Base-by-base conservation (phyloP, 23 tunicate species). In the Aplidium turbinatum region DNA sequence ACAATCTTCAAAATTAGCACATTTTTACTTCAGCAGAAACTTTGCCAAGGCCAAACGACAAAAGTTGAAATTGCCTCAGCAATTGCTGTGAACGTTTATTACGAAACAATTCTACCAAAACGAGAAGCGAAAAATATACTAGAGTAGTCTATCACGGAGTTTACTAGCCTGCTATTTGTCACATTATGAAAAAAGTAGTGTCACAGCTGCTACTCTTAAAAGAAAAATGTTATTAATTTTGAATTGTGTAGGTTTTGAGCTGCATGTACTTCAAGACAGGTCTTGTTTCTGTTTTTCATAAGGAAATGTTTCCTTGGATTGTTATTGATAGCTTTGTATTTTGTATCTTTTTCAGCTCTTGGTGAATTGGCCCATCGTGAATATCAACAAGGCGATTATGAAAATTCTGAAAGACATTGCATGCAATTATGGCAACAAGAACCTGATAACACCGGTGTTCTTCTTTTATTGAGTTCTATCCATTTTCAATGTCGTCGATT, bases 371-470 rank as follows among this genome's bases (percentile, higher is more conserved):
- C 99, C 0, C 99, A 94, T 68, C 73, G 95, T n/a, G 99, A 94
- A 82, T 94, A 94, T 78, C 99, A 94, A 67, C 75, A 78, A 29
- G 94, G 99, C 31, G 91, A 94, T 66, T 94, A 94, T 60, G 90
- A 81, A 40, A 87, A 82, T 63, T 89, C 99, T 30, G 99, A 94
- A 55, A 68, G 85, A 35, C 95, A 94, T 63, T 94, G 99, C 48
- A 94, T 87, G 93, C 95, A 87, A 32, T 54, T 94, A 58, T 94
- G 93, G 90, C 99, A 94, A 42, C 94, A 86, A 78, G 99, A 94
- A 57, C 95, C 85, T 1, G 86, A 86, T 42, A 82, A 87, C 57
- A 87, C 99, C 25, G 99, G 96, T 11, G 96, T 88, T 68, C 79
- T 95, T 40, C 70, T 95, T 19, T 78, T 95, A 28, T 61, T 95